These are phyloP conservation scores for Arenicola marina DNA, from an alignment of 2,888 invertebrate species.

Conservation along the genomic window DNA sequence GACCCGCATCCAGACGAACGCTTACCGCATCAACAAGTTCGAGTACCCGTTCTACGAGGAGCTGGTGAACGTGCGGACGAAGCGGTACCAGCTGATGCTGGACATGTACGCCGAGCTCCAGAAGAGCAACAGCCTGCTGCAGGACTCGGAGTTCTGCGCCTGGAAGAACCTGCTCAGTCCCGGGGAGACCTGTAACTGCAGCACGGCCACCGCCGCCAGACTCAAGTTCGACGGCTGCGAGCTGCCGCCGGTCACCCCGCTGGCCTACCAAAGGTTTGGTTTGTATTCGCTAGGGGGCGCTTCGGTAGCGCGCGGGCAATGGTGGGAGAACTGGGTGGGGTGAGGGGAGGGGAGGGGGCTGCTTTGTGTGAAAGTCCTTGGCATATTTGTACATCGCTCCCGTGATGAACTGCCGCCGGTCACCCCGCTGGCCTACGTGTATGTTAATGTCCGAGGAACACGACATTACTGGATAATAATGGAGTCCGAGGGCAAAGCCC, in stretches of 20 bases:
- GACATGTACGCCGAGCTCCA: constrained; percentile 37
- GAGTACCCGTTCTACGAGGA: constrained; percentile 55
- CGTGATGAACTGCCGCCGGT: constrained; percentile 36
- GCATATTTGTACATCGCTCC: no score
- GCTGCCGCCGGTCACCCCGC: constrained; percentile 35
- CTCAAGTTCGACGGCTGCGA: constrained; percentile 37
- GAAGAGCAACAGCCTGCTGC: constrained; percentile 29
- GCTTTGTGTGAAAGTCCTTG: no score
- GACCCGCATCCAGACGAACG: constrained; percentile 48
- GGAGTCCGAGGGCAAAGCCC: no score
- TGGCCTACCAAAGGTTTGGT: constrained; percentile 28
- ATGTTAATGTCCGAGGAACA: no score
- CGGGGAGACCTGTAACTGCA: constrained; percentile 32
- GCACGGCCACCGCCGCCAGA: constrained; percentile 21
- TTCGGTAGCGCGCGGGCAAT: no score
- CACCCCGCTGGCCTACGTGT: constrained; percentile 32
- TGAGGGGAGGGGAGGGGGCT: no score
- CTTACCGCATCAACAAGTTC: constrained; percentile 52
- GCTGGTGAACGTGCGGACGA: constrained; percentile 48
- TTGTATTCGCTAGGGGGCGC: no score
- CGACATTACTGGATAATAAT: no score
- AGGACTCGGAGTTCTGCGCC: constrained; percentile 37
- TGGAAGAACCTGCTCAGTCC: constrained; percentile 36
- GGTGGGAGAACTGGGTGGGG: no score
- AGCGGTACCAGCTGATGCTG: constrained; percentile 42